Evolutionary conservation across 2,113 vertebrate species (phyloP).

Genomic region (Gavialis gangeticus): DNA sequence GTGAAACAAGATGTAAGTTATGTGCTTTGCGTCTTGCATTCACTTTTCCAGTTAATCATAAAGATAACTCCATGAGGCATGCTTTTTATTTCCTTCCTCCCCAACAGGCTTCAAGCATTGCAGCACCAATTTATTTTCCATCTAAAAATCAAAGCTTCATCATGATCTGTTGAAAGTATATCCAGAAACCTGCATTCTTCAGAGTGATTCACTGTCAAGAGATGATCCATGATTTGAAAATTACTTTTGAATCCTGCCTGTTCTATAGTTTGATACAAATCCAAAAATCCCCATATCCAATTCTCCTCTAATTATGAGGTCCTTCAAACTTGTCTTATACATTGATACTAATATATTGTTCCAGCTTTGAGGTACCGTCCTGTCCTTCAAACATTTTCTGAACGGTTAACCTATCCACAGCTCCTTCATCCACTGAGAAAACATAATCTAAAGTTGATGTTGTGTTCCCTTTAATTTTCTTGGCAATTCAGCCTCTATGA

Average conservation of each 20-base stretch:
- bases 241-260: background rate
- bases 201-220: background rate
- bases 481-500: background rate
- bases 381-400: background rate
- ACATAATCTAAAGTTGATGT: background rate
- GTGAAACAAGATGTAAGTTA: background rate
- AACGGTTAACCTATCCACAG: background rate
- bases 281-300: background rate
- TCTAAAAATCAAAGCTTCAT: background rate
- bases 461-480: background rate
- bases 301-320: background rate
- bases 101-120: fast-evolving
- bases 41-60: background rate
- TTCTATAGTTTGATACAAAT: background rate
- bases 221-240: background rate
- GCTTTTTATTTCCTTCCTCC: background rate
- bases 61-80: background rate
- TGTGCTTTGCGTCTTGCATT: background rate
- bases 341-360: background rate
- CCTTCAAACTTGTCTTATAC: background rate
- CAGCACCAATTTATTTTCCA: background rate
- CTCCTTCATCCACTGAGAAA: background rate
- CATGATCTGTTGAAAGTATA: background rate
- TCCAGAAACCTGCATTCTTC: background rate
- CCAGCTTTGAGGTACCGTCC: background rate